Conservation (phyloP, 2,888 invertebrate species). For the Trisateles emortualis region DNA sequence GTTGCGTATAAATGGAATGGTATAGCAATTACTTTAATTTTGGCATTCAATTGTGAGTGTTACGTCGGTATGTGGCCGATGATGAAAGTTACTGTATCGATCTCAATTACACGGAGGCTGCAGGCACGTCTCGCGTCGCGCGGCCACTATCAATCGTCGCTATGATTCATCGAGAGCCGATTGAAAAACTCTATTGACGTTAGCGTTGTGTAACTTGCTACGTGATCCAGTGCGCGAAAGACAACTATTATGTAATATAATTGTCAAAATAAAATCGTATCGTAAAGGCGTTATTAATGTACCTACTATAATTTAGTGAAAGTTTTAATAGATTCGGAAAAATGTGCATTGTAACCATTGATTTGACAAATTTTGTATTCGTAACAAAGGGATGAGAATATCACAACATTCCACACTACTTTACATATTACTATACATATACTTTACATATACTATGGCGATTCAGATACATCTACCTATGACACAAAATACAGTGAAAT, state of each 20-base stretch:
- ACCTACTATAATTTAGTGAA: constrained; percentile 78
- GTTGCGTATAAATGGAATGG: constrained; percentile 40
- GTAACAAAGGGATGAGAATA: constrained; percentile 11
- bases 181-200: constrained; percentile 73
- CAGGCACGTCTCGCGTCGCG: constrained; percentile 54
- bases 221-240: constrained; percentile 79
- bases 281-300: constrained; percentile 62
- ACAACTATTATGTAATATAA: constrained; percentile 78
- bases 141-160: constrained; percentile 54
- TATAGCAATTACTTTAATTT: constrained; percentile 68
- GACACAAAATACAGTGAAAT: constrained; percentile 22
- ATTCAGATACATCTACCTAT: not conserved
- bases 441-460: too few species aligned
- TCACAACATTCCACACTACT: too few species aligned
- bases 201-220: constrained; percentile 79
- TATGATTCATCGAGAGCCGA: constrained; percentile 70
- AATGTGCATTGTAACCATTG: constrained; percentile 41
- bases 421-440: too few species aligned
- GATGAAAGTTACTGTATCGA: constrained; percentile 77
- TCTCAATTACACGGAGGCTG: constrained; percentile 66
- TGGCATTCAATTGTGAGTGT: constrained; percentile 61
- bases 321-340: constrained; percentile 58
- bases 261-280: constrained; percentile 79
- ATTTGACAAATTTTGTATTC: constrained; percentile 2
- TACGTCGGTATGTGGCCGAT: constrained; percentile 65